phyloP scores from a whole-genome alignment of 1,140 invertebrate genomes.

The Camponotus floridanus region DNA sequence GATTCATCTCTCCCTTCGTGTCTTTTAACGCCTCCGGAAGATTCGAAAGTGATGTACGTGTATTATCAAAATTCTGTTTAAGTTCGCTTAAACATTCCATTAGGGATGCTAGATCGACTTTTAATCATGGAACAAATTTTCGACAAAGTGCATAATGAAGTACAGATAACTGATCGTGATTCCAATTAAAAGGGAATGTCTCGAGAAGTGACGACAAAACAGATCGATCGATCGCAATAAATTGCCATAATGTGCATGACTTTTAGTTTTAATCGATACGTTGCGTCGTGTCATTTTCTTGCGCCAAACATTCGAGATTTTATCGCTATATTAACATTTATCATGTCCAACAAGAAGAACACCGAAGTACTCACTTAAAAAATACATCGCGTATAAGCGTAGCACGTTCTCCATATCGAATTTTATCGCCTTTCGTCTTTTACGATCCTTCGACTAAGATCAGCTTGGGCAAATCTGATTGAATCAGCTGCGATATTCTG shows the following conservation, averaged over 20 bases:
- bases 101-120: background rate
- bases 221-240: constrained; percentile 3
- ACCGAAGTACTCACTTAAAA: constrained; percentile 19
- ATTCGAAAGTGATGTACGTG: background rate
- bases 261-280: constrained; percentile 47
- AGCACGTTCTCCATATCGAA: background rate
- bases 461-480: constrained; percentile 33
- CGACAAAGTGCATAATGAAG: background rate
- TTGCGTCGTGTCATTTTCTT: constrained; percentile 51
- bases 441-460: constrained; percentile 19
- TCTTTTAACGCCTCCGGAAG: background rate
- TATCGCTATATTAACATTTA: constrained; percentile 48
- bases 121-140: constrained; percentile 15
- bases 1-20: background rate
- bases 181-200: background rate
- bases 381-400: constrained; percentile 35
- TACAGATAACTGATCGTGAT: background rate
- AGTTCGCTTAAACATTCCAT: background rate
- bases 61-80: background rate
- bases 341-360: background rate
- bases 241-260: constrained; percentile 10
- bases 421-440: constrained; percentile 24
- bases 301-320: constrained; percentile 46
- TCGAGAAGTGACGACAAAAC: background rate
- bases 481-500: constrained; percentile 28